These are phyloP conservation scores for Urosaurus nigricauda DNA, from an alignment of 2,797 vertebrate genomes.

Conservation along the genomic window DNA sequence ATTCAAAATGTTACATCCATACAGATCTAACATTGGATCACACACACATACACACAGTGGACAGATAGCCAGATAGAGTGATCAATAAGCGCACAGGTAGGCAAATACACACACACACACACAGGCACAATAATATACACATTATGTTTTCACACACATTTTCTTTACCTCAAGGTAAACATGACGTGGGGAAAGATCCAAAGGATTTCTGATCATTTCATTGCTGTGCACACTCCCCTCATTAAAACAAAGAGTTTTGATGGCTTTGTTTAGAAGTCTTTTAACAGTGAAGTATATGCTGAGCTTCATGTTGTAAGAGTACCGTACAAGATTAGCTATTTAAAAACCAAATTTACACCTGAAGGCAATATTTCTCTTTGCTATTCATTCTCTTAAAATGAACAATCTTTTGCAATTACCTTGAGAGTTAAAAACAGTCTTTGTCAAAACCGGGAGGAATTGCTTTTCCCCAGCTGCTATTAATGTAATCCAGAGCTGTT, in stretches of 20 bases:
- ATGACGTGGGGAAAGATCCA: neutral
- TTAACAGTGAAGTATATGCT: conserved; percentile 5
- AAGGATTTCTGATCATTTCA: neutral
- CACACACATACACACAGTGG: no score
- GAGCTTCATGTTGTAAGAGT: conserved; percentile 7
- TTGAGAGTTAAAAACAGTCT: conserved; percentile 36
- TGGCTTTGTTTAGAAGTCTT: conserved; percentile 31
- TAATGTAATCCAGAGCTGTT: conserved; percentile 43
- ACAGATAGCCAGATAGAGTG: no score
- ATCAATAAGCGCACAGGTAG: no score
- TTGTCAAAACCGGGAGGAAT: neutral
- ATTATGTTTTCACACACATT: neutral
- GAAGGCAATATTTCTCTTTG: conserved; percentile 8
- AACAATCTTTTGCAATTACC: conserved; percentile 43
- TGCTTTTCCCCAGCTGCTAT: conserved; percentile 4
- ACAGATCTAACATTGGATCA: neutral
- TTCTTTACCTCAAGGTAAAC: neutral
- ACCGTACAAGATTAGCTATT: conserved; percentile 51
- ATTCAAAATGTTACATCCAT: neutral
- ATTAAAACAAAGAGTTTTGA: conserved; percentile 11
- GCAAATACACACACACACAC: no score
- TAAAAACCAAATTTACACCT: conserved; percentile 25
- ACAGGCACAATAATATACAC: no score
- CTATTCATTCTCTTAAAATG: conserved; percentile 49
- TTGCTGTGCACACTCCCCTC: fast-evolving